These are phyloP conservation scores for Seriola dumerili DNA, from an alignment of 2,113 vertebrate species.

Conservation along the genomic window DNA sequence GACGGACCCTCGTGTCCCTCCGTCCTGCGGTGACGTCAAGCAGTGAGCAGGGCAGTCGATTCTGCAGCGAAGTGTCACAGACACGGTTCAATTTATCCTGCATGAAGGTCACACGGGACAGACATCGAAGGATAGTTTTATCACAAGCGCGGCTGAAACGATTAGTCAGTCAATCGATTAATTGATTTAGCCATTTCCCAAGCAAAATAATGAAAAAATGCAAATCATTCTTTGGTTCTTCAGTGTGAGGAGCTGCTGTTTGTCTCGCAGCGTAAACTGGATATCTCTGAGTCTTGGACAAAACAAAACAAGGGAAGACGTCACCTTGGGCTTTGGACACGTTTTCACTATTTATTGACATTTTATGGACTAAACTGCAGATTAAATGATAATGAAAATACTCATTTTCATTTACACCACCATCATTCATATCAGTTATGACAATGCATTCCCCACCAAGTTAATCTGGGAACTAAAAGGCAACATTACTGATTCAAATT, in stretches of 20 bases:
- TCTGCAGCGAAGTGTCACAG: constrained; percentile 5
- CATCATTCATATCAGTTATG: neutral
- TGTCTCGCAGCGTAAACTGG: neutral
- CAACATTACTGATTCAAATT: neutral
- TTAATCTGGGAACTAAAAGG: neutral
- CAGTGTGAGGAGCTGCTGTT: neutral
- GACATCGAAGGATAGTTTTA: neutral
- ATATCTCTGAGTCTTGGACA: neutral
- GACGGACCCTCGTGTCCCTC: constrained; percentile 29
- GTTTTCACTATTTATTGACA: neutral
- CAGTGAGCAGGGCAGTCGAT: neutral
- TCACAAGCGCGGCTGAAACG: neutral
- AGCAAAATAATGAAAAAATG: neutral
- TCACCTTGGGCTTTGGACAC: neutral
- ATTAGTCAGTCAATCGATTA: neutral
- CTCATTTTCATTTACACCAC: too few relatives aligned
- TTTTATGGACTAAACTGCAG: neutral
- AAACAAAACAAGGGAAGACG: neutral
- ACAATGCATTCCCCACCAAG: neutral
- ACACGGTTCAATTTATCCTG: neutral
- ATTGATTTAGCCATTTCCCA: neutral
- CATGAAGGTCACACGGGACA: neutral
- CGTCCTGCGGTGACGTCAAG: constrained; percentile 29
- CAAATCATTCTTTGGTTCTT: neutral
- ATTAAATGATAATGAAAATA: neutral